Percentiles rank a stretch among this genome's conserved stretches.
Evolutionary conservation across 2,888 invertebrate species (phyloP).

Genomic region (Cataglyphis albicans): DNA sequence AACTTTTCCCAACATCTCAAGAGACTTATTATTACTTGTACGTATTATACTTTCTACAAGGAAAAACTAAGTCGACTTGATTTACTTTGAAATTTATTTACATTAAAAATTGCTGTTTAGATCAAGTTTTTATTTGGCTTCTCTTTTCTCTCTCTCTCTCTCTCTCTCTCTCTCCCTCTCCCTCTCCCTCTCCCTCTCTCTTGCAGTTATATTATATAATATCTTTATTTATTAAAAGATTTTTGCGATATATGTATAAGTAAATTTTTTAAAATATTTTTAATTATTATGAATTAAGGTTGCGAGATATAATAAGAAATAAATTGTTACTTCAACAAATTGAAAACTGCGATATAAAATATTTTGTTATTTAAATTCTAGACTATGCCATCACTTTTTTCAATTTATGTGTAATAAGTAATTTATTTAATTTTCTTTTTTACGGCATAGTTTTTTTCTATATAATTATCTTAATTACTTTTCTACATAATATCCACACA

Average conservation of each 20-base stretch:
- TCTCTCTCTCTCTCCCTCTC: neutral
- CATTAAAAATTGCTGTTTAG: neutral
- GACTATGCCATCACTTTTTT: neutral
- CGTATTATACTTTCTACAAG: neutral
- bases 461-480: neutral
- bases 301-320: slow-evolving; percentile 7
- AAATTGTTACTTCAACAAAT: neutral
- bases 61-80: neutral
- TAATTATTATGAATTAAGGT: neutral
- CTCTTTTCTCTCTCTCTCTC: neutral
- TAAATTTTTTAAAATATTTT: neutral
- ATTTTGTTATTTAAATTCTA: neutral
- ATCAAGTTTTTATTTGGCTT: neutral
- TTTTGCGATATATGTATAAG: neutral
- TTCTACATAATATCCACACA: neutral
- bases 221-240: neutral
- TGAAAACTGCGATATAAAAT: neutral
- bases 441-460: neutral
- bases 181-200: neutral
- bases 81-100: neutral
- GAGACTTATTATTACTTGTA: neutral
- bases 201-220: neutral
- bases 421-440: neutral
- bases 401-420: neutral
- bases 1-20: neutral